phyloP scores from a whole-genome alignment of 2,797 vertebrate species.

The Tokudaia tokunoshimensis region DNA sequence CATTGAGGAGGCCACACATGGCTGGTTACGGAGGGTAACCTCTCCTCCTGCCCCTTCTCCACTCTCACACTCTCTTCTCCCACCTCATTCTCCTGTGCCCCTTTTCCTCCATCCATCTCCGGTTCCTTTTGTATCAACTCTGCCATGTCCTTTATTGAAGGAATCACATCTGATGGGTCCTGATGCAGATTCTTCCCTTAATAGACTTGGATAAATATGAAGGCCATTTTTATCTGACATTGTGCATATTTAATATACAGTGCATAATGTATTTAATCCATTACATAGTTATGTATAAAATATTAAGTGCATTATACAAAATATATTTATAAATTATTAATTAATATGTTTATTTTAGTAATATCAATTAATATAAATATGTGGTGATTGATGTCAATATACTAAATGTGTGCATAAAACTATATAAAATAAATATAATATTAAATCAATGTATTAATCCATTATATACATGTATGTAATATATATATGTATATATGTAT shows the following conservation, averaged over 20 bases:
- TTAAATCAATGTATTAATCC: neutral
- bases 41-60: neutral
- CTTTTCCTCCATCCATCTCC: neutral
- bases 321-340: neutral
- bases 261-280: neutral
- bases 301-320: neutral
- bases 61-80: too few species aligned
- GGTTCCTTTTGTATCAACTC: neutral
- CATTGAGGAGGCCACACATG: fast-evolving
- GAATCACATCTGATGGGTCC: neutral
- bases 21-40: fast-evolving
- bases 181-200: neutral
- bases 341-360: neutral
- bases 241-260: neutral
- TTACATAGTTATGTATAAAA: neutral
- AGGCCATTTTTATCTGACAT: neutral
- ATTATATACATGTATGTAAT: neutral
- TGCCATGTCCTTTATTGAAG: neutral
- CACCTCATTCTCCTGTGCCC: too few species aligned
- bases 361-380: neutral
- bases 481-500: neutral
- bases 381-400: neutral
- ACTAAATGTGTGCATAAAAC: neutral
- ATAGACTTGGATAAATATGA: fast-evolving
- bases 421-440: neutral